Percentiles rank a stretch among this genome's conserved stretches.
phyloP scores from a whole-genome alignment of 2,113 vertebrate genomes.

The Rostratula benghalensis region DNA sequence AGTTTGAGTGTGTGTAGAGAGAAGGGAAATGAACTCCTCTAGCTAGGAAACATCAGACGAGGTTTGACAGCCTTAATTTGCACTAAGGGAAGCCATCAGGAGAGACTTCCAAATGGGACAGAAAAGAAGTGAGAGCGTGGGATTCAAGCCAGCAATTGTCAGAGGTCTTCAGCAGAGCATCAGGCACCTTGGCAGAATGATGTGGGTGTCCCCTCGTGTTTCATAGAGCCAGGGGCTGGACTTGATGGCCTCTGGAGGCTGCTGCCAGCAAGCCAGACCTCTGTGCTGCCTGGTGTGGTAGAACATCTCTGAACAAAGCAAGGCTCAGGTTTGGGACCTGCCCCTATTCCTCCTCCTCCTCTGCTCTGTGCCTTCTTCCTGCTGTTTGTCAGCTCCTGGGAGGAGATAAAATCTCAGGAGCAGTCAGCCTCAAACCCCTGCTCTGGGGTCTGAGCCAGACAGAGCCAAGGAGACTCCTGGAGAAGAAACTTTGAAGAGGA shows the following conservation, averaged over 20 bases:
- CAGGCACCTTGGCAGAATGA: fast-evolving
- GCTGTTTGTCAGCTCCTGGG: neutral
- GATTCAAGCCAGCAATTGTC: neutral
- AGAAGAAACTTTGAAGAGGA: neutral
- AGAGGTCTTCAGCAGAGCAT: neutral
- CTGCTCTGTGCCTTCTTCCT: neutral
- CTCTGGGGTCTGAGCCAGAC: neutral
- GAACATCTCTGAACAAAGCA: neutral
- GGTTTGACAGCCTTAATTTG: neutral
- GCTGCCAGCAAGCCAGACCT: neutral
- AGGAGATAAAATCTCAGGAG: neutral
- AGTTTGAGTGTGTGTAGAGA: neutral
- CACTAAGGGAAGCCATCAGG: neutral
- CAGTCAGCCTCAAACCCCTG: neutral
- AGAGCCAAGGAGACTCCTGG: too few species aligned
- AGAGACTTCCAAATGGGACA: neutral
- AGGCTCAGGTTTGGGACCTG: fast-evolving
- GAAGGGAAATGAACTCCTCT: neutral
- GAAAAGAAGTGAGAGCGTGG: neutral
- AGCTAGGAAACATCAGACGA: too few species aligned
- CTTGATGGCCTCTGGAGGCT: fast-evolving
- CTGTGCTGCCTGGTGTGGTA: neutral
- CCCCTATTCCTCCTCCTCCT: neutral
- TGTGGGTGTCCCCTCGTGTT: fast-evolving
- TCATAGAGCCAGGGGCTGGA: neutral